Evolutionary conservation across 2,797 vertebrate genomes (phyloP), one percentile per base, ranked within the genome.

Genomic region (Coendou prehensilis): DNA sequence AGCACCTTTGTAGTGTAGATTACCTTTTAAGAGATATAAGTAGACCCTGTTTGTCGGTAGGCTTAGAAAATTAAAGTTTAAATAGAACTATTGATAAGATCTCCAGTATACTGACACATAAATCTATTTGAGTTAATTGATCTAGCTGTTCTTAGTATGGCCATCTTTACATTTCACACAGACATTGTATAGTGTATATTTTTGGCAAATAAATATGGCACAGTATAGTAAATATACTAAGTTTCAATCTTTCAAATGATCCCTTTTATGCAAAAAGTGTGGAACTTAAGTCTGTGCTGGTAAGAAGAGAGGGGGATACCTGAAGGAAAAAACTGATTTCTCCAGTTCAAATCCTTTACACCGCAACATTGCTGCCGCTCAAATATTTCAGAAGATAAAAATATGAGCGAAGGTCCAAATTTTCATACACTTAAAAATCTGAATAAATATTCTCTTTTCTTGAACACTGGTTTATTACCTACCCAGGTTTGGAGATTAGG

Each of bases 11-110:
- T 54, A 81, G 47, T 30, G 0, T 88, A 86, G 50, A 64, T 57
- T 84, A 10, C 10, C 59, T 91, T 94, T 96, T 91, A 91, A 92
- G 63, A 41, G 45, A 89, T 63, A 87, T 81, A 93, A 50, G 6
- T 18, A 95, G 71, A 64, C 73, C 5, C 4, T 59, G 1, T 64
- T 91, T 91, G 64, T 61, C 80, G 11, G 11, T 81, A 87, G 45
- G 9, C 1, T 63, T 92, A 84, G n/a, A 75, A 94, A 95, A 59
- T 95, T 91, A 30, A 90, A 83, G 6, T 88, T 52, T 54, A 85
- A 88, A 84, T 33, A 67, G 75, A 89, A 41, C 3, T 26, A 63
- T 45, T 71, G 5, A 52, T 78, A 59, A 88, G 5, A 69, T 41
- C 9, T 79, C 41, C 95, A 45, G 52, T 63, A 73, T 30, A 76